Conservation (phyloP, 2,888 invertebrate genomes). For the Dioctria linearis region DNA sequence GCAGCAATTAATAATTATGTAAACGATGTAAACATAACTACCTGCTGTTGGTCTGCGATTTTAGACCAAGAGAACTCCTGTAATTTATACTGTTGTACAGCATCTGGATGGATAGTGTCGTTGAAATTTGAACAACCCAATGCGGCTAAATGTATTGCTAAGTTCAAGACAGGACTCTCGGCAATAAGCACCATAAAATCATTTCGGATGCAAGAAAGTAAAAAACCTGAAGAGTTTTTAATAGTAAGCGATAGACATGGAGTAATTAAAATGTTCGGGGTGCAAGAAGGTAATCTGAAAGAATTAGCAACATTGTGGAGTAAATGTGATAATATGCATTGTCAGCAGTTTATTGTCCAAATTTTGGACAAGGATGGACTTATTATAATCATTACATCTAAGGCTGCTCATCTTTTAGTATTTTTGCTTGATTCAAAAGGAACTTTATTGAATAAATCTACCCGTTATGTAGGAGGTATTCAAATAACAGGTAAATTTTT, state of each 20-base stretch:
- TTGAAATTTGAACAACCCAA: conserved; percentile 53
- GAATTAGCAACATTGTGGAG: conserved; percentile 64
- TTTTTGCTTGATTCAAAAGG: conserved; percentile 61
- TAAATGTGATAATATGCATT: conserved; percentile 64
- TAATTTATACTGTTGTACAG: conserved; percentile 61
- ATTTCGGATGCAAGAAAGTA: conserved; percentile 1
- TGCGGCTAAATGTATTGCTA: conserved; percentile 48
- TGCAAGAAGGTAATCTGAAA: conserved; percentile 54
- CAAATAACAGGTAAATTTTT: conserved; percentile 49
- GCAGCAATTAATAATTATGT: conserved; percentile 53
- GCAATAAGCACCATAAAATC: conserved; percentile 49
- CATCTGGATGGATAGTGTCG: conserved; percentile 64
- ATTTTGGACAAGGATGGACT: conserved; percentile 57
- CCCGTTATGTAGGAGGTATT: conserved; percentile 40
- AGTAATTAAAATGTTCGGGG: conserved; percentile 62
- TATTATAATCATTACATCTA: conserved; percentile 64
- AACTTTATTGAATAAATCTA: conserved; percentile 11
- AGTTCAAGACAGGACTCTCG: conserved; percentile 29
- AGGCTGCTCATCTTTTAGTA: conserved; percentile 64
- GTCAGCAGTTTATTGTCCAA: conserved; percentile 62
- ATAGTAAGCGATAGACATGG: conserved; percentile 64
- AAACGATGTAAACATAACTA: conserved; percentile 64
- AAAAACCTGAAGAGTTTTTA: conserved; percentile 61
- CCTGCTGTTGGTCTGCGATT: conserved; percentile 62
- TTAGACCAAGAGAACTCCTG: not conserved